Percentiles rank a stretch among this genome's conserved stretches.
Conservation (phyloP, 2,113 vertebrate genomes). For the Neoarius graeffei region DNA sequence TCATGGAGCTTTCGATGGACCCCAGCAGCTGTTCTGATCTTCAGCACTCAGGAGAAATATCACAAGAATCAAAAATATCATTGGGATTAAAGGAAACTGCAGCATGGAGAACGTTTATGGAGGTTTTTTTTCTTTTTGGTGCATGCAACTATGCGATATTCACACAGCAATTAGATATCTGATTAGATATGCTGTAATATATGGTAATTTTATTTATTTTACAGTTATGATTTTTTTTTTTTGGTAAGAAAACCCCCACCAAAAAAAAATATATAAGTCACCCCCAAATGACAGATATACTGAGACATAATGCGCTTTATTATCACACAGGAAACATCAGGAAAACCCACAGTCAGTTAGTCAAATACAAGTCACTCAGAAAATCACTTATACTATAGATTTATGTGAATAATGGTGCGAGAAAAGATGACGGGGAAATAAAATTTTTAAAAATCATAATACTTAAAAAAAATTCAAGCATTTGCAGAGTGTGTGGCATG, state of each 20-base stretch:
- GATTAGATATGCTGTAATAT: not conserved
- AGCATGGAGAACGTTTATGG: not conserved
- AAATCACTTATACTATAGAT: not conserved
- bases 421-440: too few species aligned
- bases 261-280: too few species aligned
- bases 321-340: not conserved
- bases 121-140: not conserved
- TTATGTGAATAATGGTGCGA: too few species aligned
- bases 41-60: not conserved
- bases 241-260: not conserved
- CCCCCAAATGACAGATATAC: not conserved
- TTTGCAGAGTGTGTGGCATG: not conserved
- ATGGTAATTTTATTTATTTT: not conserved
- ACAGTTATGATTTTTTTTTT: not conserved
- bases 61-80: not conserved
- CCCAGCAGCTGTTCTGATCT: not conserved
- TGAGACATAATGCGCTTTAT: not conserved
- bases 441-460: too few species aligned
- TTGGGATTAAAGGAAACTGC: constrained; percentile 31
- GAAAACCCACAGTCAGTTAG: not conserved
- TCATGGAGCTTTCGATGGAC: constrained; percentile 18
- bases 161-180: not conserved
- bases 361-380: not conserved
- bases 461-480: too few species aligned
- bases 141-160: not conserved